These are phyloP conservation scores for Passer montanus DNA, from an alignment of 2,113 vertebrate species.

Conservation along the genomic window DNA sequence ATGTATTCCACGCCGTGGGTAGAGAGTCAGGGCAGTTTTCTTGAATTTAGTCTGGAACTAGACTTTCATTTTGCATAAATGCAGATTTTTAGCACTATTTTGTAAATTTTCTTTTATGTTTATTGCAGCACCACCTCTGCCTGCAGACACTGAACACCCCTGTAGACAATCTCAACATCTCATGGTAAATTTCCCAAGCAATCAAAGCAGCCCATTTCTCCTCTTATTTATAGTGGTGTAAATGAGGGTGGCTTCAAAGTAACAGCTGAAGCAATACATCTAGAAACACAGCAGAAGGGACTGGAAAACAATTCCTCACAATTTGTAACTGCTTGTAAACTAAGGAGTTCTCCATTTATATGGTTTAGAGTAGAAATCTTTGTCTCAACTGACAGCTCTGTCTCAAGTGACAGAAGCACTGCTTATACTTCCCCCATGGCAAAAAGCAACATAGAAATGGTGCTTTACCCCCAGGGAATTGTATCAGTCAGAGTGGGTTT, in stretches of 20 bases:
- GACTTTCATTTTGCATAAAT: neutral
- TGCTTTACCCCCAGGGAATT: neutral
- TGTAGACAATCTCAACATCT: neutral
- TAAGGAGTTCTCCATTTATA: neutral
- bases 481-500: neutral
- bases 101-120: neutral
- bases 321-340: neutral
- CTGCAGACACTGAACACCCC: neutral
- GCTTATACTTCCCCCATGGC: neutral
- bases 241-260: neutral
- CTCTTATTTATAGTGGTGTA: neutral
- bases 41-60: slow-evolving; percentile 28
- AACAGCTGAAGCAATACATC: neutral
- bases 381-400: neutral
- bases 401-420: neutral
- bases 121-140: neutral
- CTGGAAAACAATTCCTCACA: neutral
- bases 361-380: neutral
- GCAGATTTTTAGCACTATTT: neutral
- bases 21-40: neutral
- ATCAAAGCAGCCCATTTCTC: neutral
- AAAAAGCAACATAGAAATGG: neutral
- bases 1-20: neutral
- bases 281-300: neutral
- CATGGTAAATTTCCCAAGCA: neutral